Evolutionary conservation across 2,888 invertebrate species (phyloP).

Genomic region (Epsilonema sp.): DNA sequence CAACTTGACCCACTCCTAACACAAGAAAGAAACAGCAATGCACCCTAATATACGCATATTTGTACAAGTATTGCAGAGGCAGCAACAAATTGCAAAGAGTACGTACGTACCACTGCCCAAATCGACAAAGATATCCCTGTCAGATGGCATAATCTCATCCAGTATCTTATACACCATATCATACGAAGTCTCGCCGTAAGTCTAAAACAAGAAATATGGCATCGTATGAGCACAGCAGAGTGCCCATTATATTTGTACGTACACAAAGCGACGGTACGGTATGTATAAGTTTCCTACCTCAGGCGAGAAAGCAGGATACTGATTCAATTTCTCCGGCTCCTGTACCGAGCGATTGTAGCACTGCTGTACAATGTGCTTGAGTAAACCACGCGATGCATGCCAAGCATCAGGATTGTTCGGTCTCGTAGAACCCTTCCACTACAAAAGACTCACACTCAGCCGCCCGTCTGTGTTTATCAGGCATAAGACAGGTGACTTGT

Average conservation of each 20-base stretch:
- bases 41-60: too few relatives aligned
- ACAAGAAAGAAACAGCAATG: too few relatives aligned
- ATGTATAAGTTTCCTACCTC: too few relatives aligned
- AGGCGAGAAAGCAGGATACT: constrained; percentile 98
- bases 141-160: constrained; percentile 71
- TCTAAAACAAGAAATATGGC: constrained; percentile 35
- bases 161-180: constrained; percentile 96
- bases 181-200: constrained; percentile 96
- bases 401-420: too few relatives aligned
- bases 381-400: too few relatives aligned
- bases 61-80: too few relatives aligned
- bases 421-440: too few relatives aligned
- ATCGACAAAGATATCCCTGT: constrained; percentile 91
- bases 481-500: too few relatives aligned
- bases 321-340: constrained; percentile 90
- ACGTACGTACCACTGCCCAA: constrained; percentile 51
- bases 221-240: background rate
- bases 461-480: too few relatives aligned
- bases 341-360: constrained; percentile 91
- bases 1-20: constrained; percentile 84
- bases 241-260: constrained; percentile 41
- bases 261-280: too few relatives aligned
- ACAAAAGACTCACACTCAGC: too few relatives aligned
- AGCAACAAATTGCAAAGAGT: background rate
- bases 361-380: too few relatives aligned